phyloP scores from a whole-genome alignment of 1,140 invertebrate genomes.

The Grapholita molesta region DNA sequence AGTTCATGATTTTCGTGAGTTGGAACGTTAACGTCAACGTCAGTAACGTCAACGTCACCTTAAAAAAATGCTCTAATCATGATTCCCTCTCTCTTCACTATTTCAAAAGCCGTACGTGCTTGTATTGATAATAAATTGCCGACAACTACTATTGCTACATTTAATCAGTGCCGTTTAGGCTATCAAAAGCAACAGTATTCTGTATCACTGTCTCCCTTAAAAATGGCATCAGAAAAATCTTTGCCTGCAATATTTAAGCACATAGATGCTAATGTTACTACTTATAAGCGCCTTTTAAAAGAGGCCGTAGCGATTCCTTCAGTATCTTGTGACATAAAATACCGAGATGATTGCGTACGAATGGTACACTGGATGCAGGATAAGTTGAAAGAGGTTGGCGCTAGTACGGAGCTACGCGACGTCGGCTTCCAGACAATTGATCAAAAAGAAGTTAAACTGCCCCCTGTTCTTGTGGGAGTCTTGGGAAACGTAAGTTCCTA shows the following conservation, averaged over 20 bases:
- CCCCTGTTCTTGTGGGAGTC: slow-evolving; percentile 92
- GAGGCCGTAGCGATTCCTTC: slow-evolving; percentile 97
- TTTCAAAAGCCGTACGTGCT: slow-evolving; percentile 20
- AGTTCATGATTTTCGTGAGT: too few species aligned
- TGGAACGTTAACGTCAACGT: not conserved
- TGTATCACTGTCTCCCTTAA: slow-evolving; percentile 29
- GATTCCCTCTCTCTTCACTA: slow-evolving; percentile 1
- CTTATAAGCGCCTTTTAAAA: slow-evolving; percentile 88
- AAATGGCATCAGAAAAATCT: slow-evolving; percentile 54
- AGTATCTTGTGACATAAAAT: slow-evolving; percentile 94
- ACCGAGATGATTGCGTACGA: slow-evolving; percentile 83
- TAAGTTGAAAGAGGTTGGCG: slow-evolving; percentile 87
- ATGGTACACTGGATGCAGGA: slow-evolving; percentile 88
- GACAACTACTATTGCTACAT: slow-evolving; percentile 27
- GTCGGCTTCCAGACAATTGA: slow-evolving; percentile 89
- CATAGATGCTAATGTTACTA: slow-evolving; percentile 87
- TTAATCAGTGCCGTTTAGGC: slow-evolving; percentile 18
- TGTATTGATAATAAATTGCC: slow-evolving; percentile 39
- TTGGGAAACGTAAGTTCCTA: slow-evolving; percentile 83
- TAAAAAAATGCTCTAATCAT: slow-evolving; percentile 4
- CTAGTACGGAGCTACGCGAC: slow-evolving; percentile 86
- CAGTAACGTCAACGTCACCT: not conserved
- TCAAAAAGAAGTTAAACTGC: slow-evolving; percentile 86
- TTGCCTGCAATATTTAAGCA: slow-evolving; percentile 79
- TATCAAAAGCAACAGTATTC: slow-evolving; percentile 33